Base-by-base conservation (phyloP, 2,888 invertebrate genomes). In the Conops quadrifasciatus region DNA sequence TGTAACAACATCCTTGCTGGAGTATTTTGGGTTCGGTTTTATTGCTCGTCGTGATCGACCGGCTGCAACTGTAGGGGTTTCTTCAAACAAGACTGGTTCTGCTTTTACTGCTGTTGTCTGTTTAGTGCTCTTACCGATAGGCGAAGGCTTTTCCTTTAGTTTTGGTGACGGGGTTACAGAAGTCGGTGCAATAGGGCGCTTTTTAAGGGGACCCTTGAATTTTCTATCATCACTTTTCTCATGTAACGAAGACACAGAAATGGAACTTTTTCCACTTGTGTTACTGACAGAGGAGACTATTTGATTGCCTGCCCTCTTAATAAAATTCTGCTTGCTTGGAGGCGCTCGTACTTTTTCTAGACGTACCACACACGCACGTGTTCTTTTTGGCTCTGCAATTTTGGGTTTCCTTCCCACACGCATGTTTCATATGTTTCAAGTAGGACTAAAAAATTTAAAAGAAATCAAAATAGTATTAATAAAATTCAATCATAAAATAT, bases 1-100 rank as follows among this genome's bases (percentile, higher is more conserved):
- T n/a, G 84, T 83, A 0, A 86, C 80, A 60, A 85, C 76, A 71
- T 85, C 83, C 2, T 84, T 84, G 75, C 85, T 85, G 9, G 81
- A 77, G 73, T 86, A 86, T 74, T 84, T 86, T 0, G 85, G 86
- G 81, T 86, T 86, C 53, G 86, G 86, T 73, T 86, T 86, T 19
- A 86, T 86, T 13, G 86, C 85, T 47, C 86, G 82, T 66, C 84
- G 78, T 1, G 86, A 80, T 16, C 86, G 79, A 28, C 82, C 84
- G 1, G 84, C 82, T 0, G 84, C 85, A 73, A 84, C 81, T 24
- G 84, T 84, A 9, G 81, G 80, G 7, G 59, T 71, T 2, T 43
- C 47, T 63, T 67, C 56, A 24, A 51, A 30, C 30, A 36, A 28
- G 53, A 2, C 0, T 59, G 19, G 28, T 51, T 45, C 45, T 62